A percentile compares a stretch with the other conserved stretches of the same genome.
Evolutionary conservation across 2,888 invertebrate genomes (phyloP).

Genomic region (Odontothrips loti): DNA sequence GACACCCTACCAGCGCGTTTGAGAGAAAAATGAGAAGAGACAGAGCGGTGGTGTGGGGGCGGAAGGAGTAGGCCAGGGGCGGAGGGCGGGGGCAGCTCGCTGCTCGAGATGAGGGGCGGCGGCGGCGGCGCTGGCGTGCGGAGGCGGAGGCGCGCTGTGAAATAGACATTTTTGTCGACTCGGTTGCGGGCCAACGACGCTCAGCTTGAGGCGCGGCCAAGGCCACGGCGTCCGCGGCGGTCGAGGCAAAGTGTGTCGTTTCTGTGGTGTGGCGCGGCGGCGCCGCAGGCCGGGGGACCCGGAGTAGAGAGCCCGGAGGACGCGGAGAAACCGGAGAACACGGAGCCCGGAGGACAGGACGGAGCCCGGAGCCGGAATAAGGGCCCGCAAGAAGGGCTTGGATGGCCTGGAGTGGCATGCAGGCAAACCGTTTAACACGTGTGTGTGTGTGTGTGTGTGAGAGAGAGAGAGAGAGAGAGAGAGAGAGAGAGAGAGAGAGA

Average conservation of each 20-base stretch:
- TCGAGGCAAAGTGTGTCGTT: background rate
- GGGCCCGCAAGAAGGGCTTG: no score
- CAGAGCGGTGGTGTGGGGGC: no score
- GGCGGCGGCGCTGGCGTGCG: no score
- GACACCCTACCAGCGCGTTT: no score
- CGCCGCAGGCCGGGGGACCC: no score
- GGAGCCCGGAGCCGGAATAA: no score
- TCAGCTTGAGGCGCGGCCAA: background rate
- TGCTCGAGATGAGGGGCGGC: background rate
- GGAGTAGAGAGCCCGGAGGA: no score
- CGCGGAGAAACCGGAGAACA: no score
- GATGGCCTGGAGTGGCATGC: background rate
- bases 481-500: background rate
- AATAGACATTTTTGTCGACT: background rate
- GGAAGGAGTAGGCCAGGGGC: no score
- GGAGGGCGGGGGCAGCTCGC: background rate
- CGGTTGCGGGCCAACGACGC: background rate
- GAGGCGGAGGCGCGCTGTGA: background rate
- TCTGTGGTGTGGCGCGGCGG: background rate
- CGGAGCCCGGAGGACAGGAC: no score
- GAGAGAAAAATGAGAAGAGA: no score
- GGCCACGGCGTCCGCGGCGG: background rate
- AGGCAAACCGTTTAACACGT: slow-evolving; percentile 6
- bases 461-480: no score
- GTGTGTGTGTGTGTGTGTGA: background rate